These are phyloP conservation scores for Drosophila hydei DNA, from an alignment of 1,140 invertebrate genomes.

Conservation along the genomic window DNA sequence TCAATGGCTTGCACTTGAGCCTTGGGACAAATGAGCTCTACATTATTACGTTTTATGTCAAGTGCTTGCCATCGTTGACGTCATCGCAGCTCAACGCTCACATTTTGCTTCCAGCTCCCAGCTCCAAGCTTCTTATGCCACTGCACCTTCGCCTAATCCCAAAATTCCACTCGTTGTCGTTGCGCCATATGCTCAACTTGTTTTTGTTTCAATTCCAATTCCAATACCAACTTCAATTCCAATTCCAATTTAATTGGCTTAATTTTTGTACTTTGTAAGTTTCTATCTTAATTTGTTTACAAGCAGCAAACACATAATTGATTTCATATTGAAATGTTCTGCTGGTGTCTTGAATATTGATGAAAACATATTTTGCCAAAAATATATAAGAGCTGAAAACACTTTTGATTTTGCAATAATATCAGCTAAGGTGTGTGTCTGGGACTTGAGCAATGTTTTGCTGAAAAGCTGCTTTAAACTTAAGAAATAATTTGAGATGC, in stretches of 20 bases:
- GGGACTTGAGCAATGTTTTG: too few relatives aligned
- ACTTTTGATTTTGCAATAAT: background rate
- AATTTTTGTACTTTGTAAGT: background rate
- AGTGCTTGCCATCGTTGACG: constrained; percentile 56
- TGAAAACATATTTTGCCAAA: background rate
- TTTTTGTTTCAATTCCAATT: constrained; percentile 2
- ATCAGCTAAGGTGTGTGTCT: too few relatives aligned
- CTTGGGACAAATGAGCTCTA: constrained; percentile 72
- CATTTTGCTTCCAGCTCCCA: background rate
- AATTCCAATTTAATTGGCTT: constrained; percentile 4
- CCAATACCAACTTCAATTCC: too few relatives aligned
- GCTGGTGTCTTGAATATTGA: background rate
- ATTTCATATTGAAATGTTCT: background rate
- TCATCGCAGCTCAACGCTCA: constrained; percentile 24
- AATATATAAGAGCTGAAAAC: background rate
- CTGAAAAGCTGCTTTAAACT: too few relatives aligned
- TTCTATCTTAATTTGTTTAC: background rate
- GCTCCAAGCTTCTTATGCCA: background rate
- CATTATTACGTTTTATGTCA: constrained; percentile 72
- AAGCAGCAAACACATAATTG: background rate
- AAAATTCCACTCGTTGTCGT: background rate
- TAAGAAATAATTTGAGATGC: too few relatives aligned
- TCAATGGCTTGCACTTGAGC: constrained; percentile 66
- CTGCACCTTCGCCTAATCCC: background rate
- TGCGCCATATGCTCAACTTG: background rate